Evolutionary conservation across 2,888 invertebrate genomes (phyloP).

Genomic region (Quadroppia sp.): DNA sequence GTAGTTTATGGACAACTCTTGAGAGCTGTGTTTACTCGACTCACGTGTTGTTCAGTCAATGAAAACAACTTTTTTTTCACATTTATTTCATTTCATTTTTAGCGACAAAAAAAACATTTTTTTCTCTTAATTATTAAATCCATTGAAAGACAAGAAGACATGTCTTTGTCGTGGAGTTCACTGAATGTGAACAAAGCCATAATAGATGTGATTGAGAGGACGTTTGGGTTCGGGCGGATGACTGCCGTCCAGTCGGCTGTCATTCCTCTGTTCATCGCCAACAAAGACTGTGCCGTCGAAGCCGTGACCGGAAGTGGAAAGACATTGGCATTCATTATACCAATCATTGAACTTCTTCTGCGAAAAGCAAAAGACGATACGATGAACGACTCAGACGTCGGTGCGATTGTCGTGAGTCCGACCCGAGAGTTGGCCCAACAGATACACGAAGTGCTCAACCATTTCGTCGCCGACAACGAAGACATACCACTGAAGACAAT

Average conservation of each 20-base stretch:
- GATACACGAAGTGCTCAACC: slow-evolving; percentile 61
- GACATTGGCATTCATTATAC: slow-evolving; percentile 91
- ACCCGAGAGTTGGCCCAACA: slow-evolving; percentile 92
- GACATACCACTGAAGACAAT: slow-evolving; percentile 50
- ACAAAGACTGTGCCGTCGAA: slow-evolving; percentile 96
- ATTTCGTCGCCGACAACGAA: neutral
- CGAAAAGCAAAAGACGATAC: slow-evolving; percentile 56
- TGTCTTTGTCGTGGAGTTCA: slow-evolving; percentile 42
- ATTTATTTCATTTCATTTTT: neutral
- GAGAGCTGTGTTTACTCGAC: neutral
- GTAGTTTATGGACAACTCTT: neutral
- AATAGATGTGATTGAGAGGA: slow-evolving; percentile 47
- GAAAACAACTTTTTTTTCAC: neutral
- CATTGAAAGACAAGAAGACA: neutral
- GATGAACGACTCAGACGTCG: slow-evolving; percentile 69
- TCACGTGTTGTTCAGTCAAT: neutral
- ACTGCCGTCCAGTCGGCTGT: slow-evolving; percentile 70
- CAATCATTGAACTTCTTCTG: slow-evolving; percentile 76
- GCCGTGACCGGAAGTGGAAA: slow-evolving; percentile 99
- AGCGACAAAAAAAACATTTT: neutral
- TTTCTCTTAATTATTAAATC: neutral
- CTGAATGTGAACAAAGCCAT: slow-evolving; percentile 37
- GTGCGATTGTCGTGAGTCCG: slow-evolving; percentile 86
- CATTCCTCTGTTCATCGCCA: slow-evolving; percentile 77
- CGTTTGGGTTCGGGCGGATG: slow-evolving; percentile 59